phyloP scores from a whole-genome alignment of 2,888 invertebrate species.

The Hanleya hanleyi region DNA sequence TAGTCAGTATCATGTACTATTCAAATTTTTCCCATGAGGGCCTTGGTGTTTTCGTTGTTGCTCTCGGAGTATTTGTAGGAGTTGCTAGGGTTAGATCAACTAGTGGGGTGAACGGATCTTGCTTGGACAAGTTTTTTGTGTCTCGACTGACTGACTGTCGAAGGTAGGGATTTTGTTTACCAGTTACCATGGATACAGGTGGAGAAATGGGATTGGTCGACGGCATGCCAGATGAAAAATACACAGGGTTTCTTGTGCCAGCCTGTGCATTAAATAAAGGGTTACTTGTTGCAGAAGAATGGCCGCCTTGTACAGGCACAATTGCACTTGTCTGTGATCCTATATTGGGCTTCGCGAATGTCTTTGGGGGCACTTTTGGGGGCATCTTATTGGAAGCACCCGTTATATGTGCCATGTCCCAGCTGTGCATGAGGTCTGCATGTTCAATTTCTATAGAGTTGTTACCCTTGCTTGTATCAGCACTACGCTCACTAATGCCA shows the following conservation, averaged over 20 bases:
- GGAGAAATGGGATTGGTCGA: not conserved
- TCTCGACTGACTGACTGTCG: not conserved
- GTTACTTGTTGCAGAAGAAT: too few relatives aligned
- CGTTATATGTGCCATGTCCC: not conserved
- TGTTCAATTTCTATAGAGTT: too few relatives aligned
- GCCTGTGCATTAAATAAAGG: not conserved
- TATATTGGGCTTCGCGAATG: too few relatives aligned
- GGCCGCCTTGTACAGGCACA: too few relatives aligned
- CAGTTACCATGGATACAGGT: not conserved
- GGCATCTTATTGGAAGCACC: not conserved
- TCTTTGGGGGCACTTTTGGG: not conserved
- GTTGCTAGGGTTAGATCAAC: not conserved
- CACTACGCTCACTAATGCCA: too few relatives aligned
- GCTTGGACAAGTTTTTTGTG: too few relatives aligned
- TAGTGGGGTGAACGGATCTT: not conserved
- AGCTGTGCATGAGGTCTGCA: not conserved
- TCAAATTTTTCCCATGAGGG: slow-evolving; percentile 3
- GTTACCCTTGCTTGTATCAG: too few relatives aligned
- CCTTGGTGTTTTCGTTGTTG: not conserved
- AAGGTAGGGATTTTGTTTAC: not conserved
- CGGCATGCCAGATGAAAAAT: not conserved
- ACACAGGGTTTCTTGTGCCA: not conserved
- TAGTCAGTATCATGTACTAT: too few relatives aligned
- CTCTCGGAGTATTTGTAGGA: not conserved
- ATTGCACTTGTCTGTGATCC: too few relatives aligned